phyloP scores from a whole-genome alignment of 2,113 vertebrate species.

The Phrynocephalus versicolor region DNA sequence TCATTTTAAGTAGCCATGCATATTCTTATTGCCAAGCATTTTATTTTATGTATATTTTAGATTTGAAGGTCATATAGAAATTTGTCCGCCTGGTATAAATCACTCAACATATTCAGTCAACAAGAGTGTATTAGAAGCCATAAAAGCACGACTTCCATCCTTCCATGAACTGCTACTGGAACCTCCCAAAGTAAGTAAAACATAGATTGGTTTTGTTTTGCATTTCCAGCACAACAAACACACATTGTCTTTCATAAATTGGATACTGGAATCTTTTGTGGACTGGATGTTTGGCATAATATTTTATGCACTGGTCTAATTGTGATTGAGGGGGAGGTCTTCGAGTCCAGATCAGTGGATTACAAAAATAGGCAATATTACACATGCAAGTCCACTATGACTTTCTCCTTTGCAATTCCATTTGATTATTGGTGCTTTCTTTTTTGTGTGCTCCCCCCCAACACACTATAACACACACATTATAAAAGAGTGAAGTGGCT shows the following conservation, averaged over 20 bases:
- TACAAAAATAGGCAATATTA: too few species aligned
- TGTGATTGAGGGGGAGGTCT: neutral
- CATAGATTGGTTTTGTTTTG: neutral
- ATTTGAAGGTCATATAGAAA: slow-evolving; percentile 96
- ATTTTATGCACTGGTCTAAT: neutral
- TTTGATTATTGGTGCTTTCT: too few species aligned
- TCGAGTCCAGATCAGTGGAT: too few species aligned
- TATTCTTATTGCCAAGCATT: neutral
- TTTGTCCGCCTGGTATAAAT: slow-evolving; percentile 92
- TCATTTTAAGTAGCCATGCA: neutral
- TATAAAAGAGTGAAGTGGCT: too few species aligned
- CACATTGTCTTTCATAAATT: neutral
- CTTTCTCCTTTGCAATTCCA: too few species aligned
- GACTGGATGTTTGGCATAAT: neutral
- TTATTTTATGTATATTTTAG: slow-evolving; percentile 66
- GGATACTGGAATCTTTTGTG: neutral
- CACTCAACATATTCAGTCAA: slow-evolving; percentile 91
- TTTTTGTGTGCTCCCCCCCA: too few species aligned
- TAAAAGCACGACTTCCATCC: slow-evolving; percentile 90
- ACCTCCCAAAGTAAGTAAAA: slow-evolving; percentile 90
- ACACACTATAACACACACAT: too few species aligned
- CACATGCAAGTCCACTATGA: too few species aligned
- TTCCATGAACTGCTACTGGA: slow-evolving; percentile 96
- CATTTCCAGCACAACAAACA: neutral
- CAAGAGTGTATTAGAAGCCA: slow-evolving; percentile 94